A percentile compares a stretch with the other conserved stretches of the same genome.
phyloP scores from a whole-genome alignment of 2,797 vertebrate genomes.

The Tadarida brasiliensis region DNA sequence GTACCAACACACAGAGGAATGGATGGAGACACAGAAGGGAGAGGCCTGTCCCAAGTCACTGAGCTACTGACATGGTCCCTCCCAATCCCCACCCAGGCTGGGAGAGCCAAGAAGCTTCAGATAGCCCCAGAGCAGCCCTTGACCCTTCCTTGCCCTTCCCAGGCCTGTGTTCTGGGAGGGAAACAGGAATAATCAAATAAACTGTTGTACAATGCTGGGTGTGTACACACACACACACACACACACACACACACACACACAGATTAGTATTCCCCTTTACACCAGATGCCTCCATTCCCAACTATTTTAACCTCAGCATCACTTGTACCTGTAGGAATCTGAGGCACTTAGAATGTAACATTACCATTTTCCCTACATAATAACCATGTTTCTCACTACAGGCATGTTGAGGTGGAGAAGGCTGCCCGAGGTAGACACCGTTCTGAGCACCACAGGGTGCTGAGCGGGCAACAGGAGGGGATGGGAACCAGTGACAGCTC shows the following conservation, averaged over 20 bases:
- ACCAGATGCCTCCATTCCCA: neutral
- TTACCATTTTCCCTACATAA: neutral
- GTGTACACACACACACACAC: too few relatives aligned
- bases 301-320: neutral
- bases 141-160: neutral
- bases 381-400: neutral
- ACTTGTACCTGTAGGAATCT: neutral
- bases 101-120: neutral
- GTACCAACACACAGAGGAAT: neutral
- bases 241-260: too few relatives aligned
- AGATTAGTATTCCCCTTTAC: neutral
- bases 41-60: neutral
- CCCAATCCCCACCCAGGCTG: neutral
- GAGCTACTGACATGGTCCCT: neutral
- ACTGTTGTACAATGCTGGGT: neutral
- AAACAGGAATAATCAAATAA: neutral
- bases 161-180: neutral
- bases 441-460: neutral
- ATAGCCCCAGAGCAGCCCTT: neutral
- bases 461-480: neutral
- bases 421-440: rapidly evolving
- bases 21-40: neutral
- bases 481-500: neutral
- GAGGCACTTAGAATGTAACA: neutral
- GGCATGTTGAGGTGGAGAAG: neutral